Base-by-base conservation (phyloP, 37 sponge, comb jelly and placozoan genomes). In the Haliclona indistincta region DNA sequence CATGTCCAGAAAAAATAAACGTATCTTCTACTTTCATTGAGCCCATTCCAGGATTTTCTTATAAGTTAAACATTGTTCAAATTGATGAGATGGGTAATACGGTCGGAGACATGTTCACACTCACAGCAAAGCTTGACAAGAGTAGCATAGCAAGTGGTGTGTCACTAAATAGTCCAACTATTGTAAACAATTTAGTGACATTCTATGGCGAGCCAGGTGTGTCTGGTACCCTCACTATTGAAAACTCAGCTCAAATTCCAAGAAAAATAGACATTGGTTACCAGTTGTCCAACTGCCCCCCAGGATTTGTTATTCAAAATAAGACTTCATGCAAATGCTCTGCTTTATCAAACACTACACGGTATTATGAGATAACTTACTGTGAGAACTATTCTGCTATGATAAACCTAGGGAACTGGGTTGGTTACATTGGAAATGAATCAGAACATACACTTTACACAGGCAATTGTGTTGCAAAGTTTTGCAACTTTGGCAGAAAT, bases 341-440 rank as follows among this genome's bases (percentile, higher is more conserved):
- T 19, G 37, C 38, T 3, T 22, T 39, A 1, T 2, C 38, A 3
- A 34, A n/a, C n/a, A n/a, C n/a, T n/a, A n/a, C n/a, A n/a, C 32
- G 33, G 19, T 60, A 60, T 32, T 3, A 22, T 45, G 77, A 64
- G 5, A 63, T 64, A 3, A 7, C 5, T 19, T 26, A 41, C 36
- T 76, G 77, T n/a, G 63, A 76, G 22, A 4, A 3, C 17, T 15
- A 4, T 45, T 23, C 17, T 52, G 77, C 77, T 47, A 52, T 19
- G 11, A 43, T 23, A 1, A 78, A 28, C 8, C 30, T 34, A 5
- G 79, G 79, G 25, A 52, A 67, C 38, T 78, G 79, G 79, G 52
- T 55, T 66, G 79, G 79, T 3, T 78, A 78, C 23, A n/a, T n/a
- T n/a, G n/a, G n/a, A n/a, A n/a, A n/a, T n/a, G n/a, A n/a, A n/a